Base-by-base conservation (phyloP, 2,113 vertebrate species). In the Ptilonorhynchus violaceus region DNA sequence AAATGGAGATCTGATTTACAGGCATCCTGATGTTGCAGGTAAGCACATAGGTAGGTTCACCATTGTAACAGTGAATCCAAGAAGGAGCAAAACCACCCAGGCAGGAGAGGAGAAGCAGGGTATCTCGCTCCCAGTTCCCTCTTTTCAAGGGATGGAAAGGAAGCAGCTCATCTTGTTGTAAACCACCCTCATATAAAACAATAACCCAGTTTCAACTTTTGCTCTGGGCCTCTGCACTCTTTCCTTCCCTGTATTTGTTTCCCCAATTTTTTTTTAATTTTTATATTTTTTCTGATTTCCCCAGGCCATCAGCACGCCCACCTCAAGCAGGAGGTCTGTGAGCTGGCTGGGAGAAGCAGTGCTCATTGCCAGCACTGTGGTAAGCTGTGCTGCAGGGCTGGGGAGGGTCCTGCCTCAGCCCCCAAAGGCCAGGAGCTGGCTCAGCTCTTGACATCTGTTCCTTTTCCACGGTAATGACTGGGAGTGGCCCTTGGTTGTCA, bases 371-470 rank as follows among this genome's bases (percentile, higher is more conserved):
- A n/a, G 35, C 1, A 6, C 74, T 56, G 55, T 6, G 39, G 44
- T 46, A 28, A 95, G 42, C 80, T 31, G 63, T 49, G 53, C 70
- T 49, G 49, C 50, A 14, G 49, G 33, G 35, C 44, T 52, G 59
- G 56, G 93, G 30, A 91, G 56, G 47, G 53, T 64, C 66, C 84
- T 15, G 4, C 15, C 73, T 87, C 35, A 66, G 74, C 70, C 85
- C 59, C 81, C 35, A 58, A 73, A 68, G 49, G 68, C 58, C 72
- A 58, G 47, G 62, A 88, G 60, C 33, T 2, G 5, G 37, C 66
- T 94, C 63, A 42, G 33, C 15, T 49, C 30, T 92, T 66, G 67
- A 68, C 82, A 95, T 93, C 62, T 95, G 72, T 37, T 93, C 62
- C 67, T 92, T 85, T 83, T 93, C 85, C 66, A 25, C 41, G 72